Conservation (phyloP, 2,113 vertebrate species). For the Daphoenositta chrysoptera region DNA sequence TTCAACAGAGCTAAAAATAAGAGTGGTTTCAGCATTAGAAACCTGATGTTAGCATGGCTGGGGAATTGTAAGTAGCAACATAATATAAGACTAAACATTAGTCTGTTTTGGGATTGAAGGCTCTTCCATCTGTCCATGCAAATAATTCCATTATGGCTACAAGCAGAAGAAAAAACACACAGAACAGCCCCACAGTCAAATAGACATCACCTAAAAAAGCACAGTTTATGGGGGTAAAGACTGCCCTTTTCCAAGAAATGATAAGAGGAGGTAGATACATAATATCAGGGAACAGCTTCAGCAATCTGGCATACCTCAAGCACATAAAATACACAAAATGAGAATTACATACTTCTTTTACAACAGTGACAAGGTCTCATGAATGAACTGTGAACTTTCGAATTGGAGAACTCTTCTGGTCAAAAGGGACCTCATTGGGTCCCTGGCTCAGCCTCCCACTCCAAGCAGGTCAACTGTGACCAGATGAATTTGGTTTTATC, state of each 20-base stretch:
- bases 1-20: not conserved
- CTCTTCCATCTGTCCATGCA: not conserved
- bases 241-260: not conserved
- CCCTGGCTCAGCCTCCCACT: not conserved
- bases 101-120: not conserved
- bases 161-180: not conserved
- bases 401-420: not conserved
- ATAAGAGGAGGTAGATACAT: not conserved
- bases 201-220: not conserved
- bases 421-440: accelerated
- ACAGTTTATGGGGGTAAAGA: not conserved
- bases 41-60: not conserved
- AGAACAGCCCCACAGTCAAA: not conserved
- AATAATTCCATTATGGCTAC: not conserved
- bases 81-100: not conserved
- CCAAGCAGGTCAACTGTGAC: not conserved
- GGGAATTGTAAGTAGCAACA: not conserved
- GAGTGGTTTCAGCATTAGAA: not conserved
- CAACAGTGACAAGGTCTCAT: not conserved
- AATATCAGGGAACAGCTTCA: not conserved
- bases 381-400: not conserved
- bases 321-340: not conserved
- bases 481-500: not conserved
- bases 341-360: not conserved
- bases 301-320: not conserved